These are phyloP conservation scores for Lycaena phlaeas DNA, from an alignment of 2,888 invertebrate genomes.

Conservation along the genomic window DNA sequence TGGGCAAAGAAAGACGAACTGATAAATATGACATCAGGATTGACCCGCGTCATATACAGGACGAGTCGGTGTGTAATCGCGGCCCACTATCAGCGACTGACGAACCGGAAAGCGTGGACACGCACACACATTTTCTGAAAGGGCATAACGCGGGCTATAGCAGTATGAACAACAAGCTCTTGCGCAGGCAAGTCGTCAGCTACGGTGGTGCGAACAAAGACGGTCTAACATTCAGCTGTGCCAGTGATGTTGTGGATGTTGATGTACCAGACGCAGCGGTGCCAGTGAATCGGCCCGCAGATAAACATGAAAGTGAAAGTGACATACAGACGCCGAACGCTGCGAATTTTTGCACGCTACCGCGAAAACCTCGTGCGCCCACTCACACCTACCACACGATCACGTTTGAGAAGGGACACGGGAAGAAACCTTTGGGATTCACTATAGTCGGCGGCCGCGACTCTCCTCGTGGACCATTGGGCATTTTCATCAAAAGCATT, in stretches of 20 bases:
- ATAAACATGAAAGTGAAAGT: conserved; percentile 47
- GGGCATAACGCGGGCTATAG: conserved; percentile 73
- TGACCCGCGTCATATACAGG: conserved; percentile 75
- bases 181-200: conserved; percentile 71
- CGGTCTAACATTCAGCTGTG: conserved; percentile 53
- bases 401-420: conserved; percentile 84
- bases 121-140: conserved; percentile 75
- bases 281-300: conserved; percentile 36
- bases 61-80: conserved; percentile 68
- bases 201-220: conserved; percentile 66
- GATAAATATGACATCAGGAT: conserved; percentile 62
- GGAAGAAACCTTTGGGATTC: conserved; percentile 90
- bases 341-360: conserved; percentile 81
- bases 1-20: conserved; percentile 62
- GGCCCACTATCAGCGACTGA: conserved; percentile 58
- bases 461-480: conserved; percentile 87
- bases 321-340: conserved; percentile 58
- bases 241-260: conserved; percentile 49
- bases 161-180: conserved; percentile 75
- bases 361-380: conserved; percentile 78
- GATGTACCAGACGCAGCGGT: conserved; percentile 42
- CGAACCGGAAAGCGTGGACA: conserved; percentile 51
- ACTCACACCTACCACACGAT: conserved; percentile 81
- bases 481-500: conserved; percentile 90
- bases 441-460: conserved; percentile 91